Conservation (phyloP, 1,140 invertebrate genomes). For the Cydia pomonella region DNA sequence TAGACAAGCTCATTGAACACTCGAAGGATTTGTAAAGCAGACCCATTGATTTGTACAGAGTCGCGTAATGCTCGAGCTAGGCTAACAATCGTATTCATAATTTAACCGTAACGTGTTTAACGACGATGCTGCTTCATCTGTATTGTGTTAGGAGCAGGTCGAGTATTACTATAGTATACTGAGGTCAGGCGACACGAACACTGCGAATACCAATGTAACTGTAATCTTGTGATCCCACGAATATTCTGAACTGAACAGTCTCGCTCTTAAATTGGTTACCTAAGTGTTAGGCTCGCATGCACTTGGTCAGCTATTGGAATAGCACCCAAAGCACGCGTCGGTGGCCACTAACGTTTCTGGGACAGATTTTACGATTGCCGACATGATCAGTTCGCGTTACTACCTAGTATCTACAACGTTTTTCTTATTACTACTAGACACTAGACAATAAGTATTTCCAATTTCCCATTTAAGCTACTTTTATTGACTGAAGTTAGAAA, state of each 20-base stretch:
- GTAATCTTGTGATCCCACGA: background rate
- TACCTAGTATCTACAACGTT: background rate
- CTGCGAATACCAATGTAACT: background rate
- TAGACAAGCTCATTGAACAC: constrained; percentile 8
- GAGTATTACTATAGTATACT: constrained; percentile 48
- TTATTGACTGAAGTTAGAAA: no score
- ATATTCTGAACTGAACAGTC: background rate
- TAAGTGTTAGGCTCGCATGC: background rate
- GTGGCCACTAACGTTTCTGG: constrained; percentile 20
- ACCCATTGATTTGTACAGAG: constrained; percentile 47
- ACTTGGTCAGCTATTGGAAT: background rate
- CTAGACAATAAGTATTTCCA: background rate
- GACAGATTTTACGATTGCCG: constrained; percentile 26
- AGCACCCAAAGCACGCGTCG: background rate
- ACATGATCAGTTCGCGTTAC: background rate
- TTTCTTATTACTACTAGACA: background rate
- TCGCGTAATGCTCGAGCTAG: constrained; percentile 45
- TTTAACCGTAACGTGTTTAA: constrained; percentile 64
- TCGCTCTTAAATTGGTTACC: background rate
- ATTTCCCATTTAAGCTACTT: background rate
- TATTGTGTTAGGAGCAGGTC: constrained; percentile 52
- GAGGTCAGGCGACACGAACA: constrained; percentile 32
- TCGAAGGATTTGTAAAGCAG: constrained; percentile 44
- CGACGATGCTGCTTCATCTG: constrained; percentile 58
- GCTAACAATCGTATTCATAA: constrained; percentile 64